Evolutionary conservation across 1,140 invertebrate genomes (phyloP).

Genomic region (Heliconius himera): DNA sequence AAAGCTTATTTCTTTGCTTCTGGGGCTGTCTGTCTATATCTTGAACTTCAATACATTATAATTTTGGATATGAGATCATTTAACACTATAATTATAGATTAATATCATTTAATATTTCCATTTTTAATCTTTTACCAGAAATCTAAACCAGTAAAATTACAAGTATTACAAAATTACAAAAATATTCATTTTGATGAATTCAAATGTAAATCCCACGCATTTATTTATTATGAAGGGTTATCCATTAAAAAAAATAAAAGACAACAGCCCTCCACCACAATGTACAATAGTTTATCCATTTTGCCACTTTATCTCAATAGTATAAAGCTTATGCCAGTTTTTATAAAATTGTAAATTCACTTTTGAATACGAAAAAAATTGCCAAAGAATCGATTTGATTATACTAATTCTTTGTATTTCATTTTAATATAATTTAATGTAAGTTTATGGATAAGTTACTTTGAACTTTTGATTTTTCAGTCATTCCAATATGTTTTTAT

Average conservation of each 20-base stretch:
- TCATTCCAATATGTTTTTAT: conserved; percentile 70
- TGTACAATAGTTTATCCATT: conserved; percentile 69
- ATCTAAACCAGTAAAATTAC: too few relatives aligned
- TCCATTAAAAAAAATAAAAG: not conserved
- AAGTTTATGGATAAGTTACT: conserved; percentile 43
- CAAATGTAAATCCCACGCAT: too few relatives aligned
- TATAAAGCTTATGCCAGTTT: conserved; percentile 69
- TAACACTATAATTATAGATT: too few relatives aligned
- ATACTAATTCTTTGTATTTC: conserved; percentile 42
- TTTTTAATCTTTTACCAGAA: not conserved
- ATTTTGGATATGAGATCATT: too few relatives aligned
- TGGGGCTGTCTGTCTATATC: conserved; percentile 38
- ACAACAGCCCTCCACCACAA: conserved; percentile 30
- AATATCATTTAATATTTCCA: too few relatives aligned
- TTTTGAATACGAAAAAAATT: conserved; percentile 77
- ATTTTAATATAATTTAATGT: conserved; percentile 1
- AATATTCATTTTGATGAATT: too few relatives aligned
- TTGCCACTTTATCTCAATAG: conserved; percentile 76
- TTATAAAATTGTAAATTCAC: conserved; percentile 78
- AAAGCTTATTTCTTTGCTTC: conserved; percentile 73
- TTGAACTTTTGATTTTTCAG: conserved; percentile 54
- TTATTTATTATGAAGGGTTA: too few relatives aligned
- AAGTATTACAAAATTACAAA: too few relatives aligned
- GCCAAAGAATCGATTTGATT: conserved; percentile 78
- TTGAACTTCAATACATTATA: not conserved